A percentile compares a stretch with the other conserved stretches of the same genome.
phyloP scores from a whole-genome alignment of 2,797 vertebrate species.

The Hirundo rustica region DNA sequence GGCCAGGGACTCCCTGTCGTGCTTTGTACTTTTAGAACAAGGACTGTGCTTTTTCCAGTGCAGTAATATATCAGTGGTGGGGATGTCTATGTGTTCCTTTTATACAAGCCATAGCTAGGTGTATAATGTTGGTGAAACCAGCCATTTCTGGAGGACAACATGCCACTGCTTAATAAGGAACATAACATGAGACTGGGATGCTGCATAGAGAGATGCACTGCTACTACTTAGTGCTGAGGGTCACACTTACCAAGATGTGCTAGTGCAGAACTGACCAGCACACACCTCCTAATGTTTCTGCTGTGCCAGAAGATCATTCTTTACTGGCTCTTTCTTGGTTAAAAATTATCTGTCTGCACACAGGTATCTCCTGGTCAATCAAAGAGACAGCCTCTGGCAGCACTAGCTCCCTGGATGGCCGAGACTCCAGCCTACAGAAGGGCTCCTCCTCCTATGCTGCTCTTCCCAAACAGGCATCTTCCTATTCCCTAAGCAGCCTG shows the following conservation, averaged over 20 bases:
- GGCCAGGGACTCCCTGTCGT: not conserved
- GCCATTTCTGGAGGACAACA: not conserved
- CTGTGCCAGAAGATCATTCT: not conserved
- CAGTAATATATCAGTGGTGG: not conserved
- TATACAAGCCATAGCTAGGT: not conserved
- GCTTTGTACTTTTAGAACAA: not conserved
- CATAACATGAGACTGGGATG: not conserved
- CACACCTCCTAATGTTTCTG: not conserved
- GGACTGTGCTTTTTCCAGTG: not conserved
- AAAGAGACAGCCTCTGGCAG: slow-evolving; percentile 87
- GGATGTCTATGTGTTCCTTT: not conserved
- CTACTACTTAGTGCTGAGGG: not conserved
- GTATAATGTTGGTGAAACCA: not conserved
- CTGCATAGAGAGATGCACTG: not conserved
- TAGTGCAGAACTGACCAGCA: not conserved
- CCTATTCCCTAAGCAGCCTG: slow-evolving; percentile 89
- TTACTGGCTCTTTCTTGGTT: not conserved
- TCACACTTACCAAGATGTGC: not conserved
- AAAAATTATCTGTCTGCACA: not conserved
- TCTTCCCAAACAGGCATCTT: slow-evolving; percentile 82
- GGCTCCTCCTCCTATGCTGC: slow-evolving; percentile 69
- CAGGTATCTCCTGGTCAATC: slow-evolving; percentile 96
- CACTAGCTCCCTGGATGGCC: slow-evolving; percentile 69
- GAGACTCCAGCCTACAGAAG: slow-evolving; percentile 80
- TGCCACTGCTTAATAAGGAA: not conserved